Conservation (phyloP, 1,140 invertebrate genomes). For the Pachypeltis micranthus region DNA sequence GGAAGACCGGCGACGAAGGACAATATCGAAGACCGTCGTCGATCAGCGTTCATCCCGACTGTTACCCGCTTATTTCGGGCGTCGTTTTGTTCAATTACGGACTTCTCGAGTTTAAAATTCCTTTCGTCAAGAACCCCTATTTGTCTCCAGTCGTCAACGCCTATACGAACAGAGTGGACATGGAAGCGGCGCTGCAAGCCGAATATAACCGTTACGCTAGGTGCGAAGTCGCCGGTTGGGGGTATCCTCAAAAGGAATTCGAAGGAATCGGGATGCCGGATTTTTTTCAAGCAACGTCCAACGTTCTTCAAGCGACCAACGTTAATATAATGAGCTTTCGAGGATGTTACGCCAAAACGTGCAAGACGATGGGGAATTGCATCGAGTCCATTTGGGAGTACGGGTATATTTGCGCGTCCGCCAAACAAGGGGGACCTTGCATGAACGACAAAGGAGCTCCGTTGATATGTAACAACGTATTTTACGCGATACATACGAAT, state of each 20-base stretch:
- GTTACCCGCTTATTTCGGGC: background rate
- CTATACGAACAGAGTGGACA: background rate
- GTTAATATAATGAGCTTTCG: too few relatives aligned
- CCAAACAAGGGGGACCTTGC: too few relatives aligned
- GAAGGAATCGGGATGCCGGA: background rate
- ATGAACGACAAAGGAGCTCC: too few relatives aligned
- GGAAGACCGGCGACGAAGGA: background rate
- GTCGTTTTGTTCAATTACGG: background rate
- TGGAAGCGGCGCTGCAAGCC: background rate
- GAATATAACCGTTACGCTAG: background rate
- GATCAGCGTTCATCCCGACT: background rate
- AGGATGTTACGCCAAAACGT: too few relatives aligned
- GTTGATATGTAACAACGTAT: too few relatives aligned
- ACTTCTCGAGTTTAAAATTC: background rate
- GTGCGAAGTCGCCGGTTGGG: background rate
- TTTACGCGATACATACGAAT: too few relatives aligned
- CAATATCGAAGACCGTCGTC: background rate
- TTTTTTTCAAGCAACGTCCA: background rate
- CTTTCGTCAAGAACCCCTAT: background rate
- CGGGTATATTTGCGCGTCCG: too few relatives aligned
- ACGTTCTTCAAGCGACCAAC: background rate
- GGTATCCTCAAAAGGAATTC: background rate
- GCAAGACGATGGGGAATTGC: too few relatives aligned
- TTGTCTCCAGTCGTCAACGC: background rate
- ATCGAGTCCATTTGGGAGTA: too few relatives aligned